Evolutionary conservation across 1,140 invertebrate genomes (phyloP).

Genomic region (Hyphantria cunea): DNA sequence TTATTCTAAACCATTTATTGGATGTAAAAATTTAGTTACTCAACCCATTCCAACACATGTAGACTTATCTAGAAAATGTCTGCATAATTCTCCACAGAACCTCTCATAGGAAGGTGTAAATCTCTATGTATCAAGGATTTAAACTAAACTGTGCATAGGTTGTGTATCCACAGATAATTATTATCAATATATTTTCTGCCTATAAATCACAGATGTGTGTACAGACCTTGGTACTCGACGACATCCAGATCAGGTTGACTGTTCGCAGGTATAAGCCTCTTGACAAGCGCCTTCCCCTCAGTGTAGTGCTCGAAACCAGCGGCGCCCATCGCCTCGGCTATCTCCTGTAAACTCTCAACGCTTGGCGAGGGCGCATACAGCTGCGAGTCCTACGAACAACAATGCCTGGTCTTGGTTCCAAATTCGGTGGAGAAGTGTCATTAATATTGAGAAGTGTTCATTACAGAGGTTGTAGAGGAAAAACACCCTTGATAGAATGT

Average conservation of each 20-base stretch:
- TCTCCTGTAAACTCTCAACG: slow-evolving; percentile 62
- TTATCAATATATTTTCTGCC: no score
- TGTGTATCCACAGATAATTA: no score
- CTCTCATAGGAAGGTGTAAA: no score
- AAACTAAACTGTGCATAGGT: no score
- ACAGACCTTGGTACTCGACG: slow-evolving; percentile 67
- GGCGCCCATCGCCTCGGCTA: slow-evolving; percentile 70
- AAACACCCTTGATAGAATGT: no score
- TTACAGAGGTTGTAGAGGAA: not conserved
- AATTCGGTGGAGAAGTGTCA: not conserved
- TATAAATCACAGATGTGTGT: not conserved
- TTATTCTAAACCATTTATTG: no score
- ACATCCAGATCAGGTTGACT: slow-evolving; percentile 66
- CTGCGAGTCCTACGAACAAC: slow-evolving; percentile 23
- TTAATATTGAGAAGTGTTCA: not conserved
- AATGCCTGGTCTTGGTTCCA: not conserved
- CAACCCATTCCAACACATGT: no score
- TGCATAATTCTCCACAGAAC: no score
- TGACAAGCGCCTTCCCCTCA: slow-evolving; percentile 67
- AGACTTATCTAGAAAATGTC: no score
- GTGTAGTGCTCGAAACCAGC: slow-evolving; percentile 72
- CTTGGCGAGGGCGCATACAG: slow-evolving; percentile 61
- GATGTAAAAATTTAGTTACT: no score
- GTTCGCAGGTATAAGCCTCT: slow-evolving; percentile 65
- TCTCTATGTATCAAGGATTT: no score